Base-by-base conservation (phyloP, 2,113 vertebrate genomes). In the Ailuropoda melanoleuca region DNA sequence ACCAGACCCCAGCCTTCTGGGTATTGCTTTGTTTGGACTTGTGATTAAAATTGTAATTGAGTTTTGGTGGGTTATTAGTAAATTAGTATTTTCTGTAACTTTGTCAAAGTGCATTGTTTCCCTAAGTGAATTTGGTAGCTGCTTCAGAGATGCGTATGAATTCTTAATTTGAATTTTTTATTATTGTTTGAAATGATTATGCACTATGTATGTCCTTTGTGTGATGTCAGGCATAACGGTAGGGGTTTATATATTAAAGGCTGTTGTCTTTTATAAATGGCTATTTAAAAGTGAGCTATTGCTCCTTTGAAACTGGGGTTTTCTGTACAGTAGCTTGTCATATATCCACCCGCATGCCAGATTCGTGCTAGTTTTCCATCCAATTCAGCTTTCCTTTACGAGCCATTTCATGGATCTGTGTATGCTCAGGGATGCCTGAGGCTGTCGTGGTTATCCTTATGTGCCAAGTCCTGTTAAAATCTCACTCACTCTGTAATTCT, bases 1-100 rank as follows among this genome's bases (percentile, higher is more conserved):
- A 43, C 60, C 62, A 58, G 60, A 77, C 37, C 8, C 0, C 53
- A 3, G 43, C 13, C n/a, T 82, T 82, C 53, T 53, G 46, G 46
- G 37, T 3, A 34, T 6, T 29, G 17, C n/a, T 98, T 91, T 89
- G 85, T 93, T 87, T 8, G n/a, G 77, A 48, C 26, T 78, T 82
- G n/a, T 82, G 66, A 74, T 75, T 94, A 93, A 77, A 60, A 95
- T 84, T 66, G 34, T n/a, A 14, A 46, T 7, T 93, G 95, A 75
- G 92, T 83, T 92, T 96, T 94, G 56, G 46, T 83, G 90, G 94
- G 93, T 86, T 34, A 4, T 90, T 88, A 91, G 88, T 96, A 94
- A 97, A 97, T 96, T 24, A 86, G 34, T 88, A 72, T 97, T 95
- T 98, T 68, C 86, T 80, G 84, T 93, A 95, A 55, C 66, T 97